These are phyloP conservation scores for Trachelus tabidus DNA, from an alignment of 2,888 invertebrate genomes.

Conservation along the genomic window DNA sequence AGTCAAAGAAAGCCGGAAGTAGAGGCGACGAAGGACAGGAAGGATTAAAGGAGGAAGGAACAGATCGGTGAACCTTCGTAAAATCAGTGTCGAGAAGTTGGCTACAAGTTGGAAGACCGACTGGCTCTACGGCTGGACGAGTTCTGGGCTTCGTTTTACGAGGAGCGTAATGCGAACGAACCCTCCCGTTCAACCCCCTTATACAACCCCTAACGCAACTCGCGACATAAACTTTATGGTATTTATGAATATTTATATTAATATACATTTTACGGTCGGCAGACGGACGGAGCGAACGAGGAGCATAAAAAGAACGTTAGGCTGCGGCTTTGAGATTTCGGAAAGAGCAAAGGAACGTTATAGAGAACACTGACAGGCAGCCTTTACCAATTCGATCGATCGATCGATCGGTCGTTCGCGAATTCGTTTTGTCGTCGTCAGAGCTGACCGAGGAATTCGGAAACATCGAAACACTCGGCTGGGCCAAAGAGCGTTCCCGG, in stretches of 20 bases:
- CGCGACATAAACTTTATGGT: slow-evolving; percentile 64
- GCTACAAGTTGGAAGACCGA: not conserved
- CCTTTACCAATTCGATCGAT: not conserved
- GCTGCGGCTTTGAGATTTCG: not conserved
- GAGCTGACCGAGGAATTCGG: not conserved
- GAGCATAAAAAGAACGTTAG: not conserved
- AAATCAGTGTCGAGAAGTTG: not conserved
- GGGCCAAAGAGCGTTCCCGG: not conserved
- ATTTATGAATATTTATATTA: slow-evolving; percentile 67
- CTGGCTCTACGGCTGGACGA: not conserved
- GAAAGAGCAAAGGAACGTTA: not conserved
- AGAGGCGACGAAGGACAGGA: not conserved
- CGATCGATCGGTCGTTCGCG: not conserved
- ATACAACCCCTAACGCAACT: slow-evolving; percentile 30
- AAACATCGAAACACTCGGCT: not conserved
- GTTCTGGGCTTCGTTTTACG: slow-evolving; percentile 53
- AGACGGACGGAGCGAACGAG: not conserved
- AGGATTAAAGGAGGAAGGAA: not conserved
- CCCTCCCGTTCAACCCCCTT: slow-evolving; percentile 26
- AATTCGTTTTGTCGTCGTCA: not conserved
- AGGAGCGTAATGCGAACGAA: slow-evolving; percentile 50
- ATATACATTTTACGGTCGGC: slow-evolving; percentile 60
- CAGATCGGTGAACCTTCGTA: not conserved
- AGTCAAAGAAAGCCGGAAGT: slow-evolving; percentile 9
- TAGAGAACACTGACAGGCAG: not conserved